phyloP scores from a whole-genome alignment of 1,140 invertebrate genomes.

The Eumeta japonica region DNA sequence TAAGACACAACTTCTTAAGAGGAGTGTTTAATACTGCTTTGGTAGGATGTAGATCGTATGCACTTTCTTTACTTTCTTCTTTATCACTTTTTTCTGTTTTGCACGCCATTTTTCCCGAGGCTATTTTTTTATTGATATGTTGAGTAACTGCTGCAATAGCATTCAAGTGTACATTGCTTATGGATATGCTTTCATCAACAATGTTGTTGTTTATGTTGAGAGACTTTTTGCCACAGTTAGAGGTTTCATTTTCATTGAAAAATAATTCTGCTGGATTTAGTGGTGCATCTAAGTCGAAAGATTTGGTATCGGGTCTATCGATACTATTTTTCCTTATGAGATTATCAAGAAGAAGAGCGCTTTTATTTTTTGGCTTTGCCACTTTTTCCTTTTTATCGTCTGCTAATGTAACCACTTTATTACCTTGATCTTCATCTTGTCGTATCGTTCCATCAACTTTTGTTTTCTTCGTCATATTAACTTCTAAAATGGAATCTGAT shows the following conservation, averaged over 20 bases:
- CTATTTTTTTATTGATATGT: constrained; percentile 39
- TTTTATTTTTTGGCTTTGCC: constrained; percentile 49
- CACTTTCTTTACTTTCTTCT: constrained; percentile 16
- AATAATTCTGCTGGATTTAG: constrained; percentile 48
- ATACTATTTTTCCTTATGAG: constrained; percentile 59
- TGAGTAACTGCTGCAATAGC: constrained; percentile 38
- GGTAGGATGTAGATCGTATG: too few species aligned
- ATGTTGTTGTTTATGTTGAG: constrained; percentile 58
- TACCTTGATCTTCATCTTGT: constrained; percentile 23
- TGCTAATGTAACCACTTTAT: too few species aligned
- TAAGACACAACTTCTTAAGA: too few species aligned
- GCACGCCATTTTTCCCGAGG: constrained; percentile 40
- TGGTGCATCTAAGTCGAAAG: constrained; percentile 32
- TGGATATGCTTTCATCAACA: constrained; percentile 40
- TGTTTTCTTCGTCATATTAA: constrained; percentile 31
- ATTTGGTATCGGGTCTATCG: constrained; percentile 45
- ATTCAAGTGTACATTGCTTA: constrained; percentile 45
- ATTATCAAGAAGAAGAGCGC: constrained; percentile 54
- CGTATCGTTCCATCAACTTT: constrained; percentile 17
- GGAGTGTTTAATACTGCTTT: too few species aligned
- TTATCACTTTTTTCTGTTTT: constrained; percentile 40
- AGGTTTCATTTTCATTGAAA: constrained; percentile 33
- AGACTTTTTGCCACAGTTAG: constrained; percentile 36
- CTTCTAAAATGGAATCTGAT: constrained; percentile 20
- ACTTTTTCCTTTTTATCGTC: too few species aligned